These are phyloP conservation scores for Phania funesta DNA, from an alignment of 2,888 invertebrate species.

Conservation along the genomic window DNA sequence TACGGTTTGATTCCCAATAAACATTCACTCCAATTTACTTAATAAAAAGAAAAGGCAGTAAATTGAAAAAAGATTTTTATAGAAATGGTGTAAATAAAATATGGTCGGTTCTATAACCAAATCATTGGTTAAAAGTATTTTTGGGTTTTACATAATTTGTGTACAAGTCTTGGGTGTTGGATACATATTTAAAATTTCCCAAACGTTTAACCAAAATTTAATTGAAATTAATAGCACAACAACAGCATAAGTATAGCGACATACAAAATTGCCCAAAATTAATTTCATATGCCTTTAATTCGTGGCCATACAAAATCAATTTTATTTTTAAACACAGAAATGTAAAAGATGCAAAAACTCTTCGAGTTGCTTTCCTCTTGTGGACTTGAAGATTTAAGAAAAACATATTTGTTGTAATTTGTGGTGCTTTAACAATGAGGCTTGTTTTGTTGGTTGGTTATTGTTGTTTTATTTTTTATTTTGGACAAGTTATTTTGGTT, in stretches of 20 bases:
- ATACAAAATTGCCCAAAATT: conserved; percentile 37
- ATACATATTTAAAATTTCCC: not conserved
- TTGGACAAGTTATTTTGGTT: too few relatives aligned
- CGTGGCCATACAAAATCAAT: conserved; percentile 52
- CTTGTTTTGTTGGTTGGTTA: too few relatives aligned
- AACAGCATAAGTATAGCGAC: not conserved
- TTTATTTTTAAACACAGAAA: not conserved
- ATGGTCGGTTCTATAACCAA: not conserved
- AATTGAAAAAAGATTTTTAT: not conserved
- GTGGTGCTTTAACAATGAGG: too few relatives aligned
- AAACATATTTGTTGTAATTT: too few relatives aligned
- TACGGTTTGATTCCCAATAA: too few relatives aligned
- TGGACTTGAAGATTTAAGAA: too few relatives aligned
- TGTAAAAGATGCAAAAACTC: not conserved
- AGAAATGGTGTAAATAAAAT: conserved; percentile 33
- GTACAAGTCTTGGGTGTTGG: conserved; percentile 3
- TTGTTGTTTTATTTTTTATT: too few relatives aligned
- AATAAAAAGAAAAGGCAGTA: too few relatives aligned
- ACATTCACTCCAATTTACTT: too few relatives aligned
- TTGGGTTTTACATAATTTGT: conserved; percentile 40
- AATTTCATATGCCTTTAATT: conserved; percentile 50
- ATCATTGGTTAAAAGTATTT: conserved; percentile 54
- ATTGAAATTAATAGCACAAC: conserved; percentile 61
- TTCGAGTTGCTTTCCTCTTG: too few relatives aligned
- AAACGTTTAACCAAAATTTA: conserved; percentile 39